Evolutionary conservation across 2,888 invertebrate genomes (phyloP), one percentile per base, ranked within the genome.

Genomic region (Archaeoteleia sp.): DNA sequence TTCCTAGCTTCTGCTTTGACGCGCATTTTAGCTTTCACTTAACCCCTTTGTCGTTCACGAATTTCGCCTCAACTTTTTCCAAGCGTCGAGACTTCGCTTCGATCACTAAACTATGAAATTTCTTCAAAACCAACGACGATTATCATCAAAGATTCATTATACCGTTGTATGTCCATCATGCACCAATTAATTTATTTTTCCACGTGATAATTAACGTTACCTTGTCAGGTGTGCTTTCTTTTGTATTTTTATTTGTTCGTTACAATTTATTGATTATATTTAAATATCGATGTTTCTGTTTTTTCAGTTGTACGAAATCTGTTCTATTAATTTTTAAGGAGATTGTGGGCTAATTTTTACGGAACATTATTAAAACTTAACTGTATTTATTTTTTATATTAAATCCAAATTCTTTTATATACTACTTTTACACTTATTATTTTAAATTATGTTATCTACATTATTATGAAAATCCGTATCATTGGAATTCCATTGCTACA

Each of bases 31-130:
- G 8, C 32, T 32, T 30, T 40, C 29, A 40, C 51, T 40, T 30
- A 42, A 42, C 42, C 17, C 12, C 13, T 34, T 53, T 42, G 42
- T 53, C 34, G 32, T 1, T 40, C 8, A 5, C 8, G 14, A 35
- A 45, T 54, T 54, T 54, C 43, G 9, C 23, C 43, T 13, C 20
- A 35, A 54, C n/a, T 25, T 54, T 45, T 54, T 29, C 14, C 13
- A 10, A 5, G 1, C 6, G 1, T 35, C 20, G 23, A 14, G 29
- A 9, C 29, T n/a, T 35, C 14, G 14, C 13, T 20, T 32, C 34
- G 23, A 8, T 14, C 48, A 20, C 40, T 57, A 30, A 57, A 48
- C 40, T 34, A 57, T 48, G 40, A 54, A 35, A 34, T 58, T 58
- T 34, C 17, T 34, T 34, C 14, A 14, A 7, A 30, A 17, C 32